Evolutionary conservation across 2,888 invertebrate species (phyloP), one percentile per base, ranked within the genome.

Genomic region (Ditylenchus weischeri): DNA sequence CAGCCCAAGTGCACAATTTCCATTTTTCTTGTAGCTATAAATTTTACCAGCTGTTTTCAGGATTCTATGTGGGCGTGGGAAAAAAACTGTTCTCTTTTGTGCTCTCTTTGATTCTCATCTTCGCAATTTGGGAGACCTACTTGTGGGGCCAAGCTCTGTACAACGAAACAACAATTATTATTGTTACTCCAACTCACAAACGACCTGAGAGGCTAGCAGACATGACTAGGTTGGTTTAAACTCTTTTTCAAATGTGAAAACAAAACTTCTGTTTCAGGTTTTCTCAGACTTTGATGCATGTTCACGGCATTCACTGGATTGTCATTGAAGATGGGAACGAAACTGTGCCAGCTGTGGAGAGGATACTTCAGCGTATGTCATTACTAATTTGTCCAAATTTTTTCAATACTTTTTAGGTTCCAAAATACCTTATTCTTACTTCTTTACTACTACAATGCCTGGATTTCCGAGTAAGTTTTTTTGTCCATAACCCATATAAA

Each of bases 141-240:
- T 29, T 47, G 15, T 74, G 74, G 74, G 67, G 68, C 21, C 18
- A 29, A 58, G 18, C 29, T 21, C 48, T 60, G 21, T 36, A 48
- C 23, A 60, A 59, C 36, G 36, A 57, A 15, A 65, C 70, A 47
- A 70, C 62, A 35, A 61, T 70, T 29, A 72, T 70, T 51, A 60
- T 71, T 38, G 78, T 79, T 49, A 79, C 78, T 19, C 78, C 79
- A 11, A 79, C 78, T 13, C 73, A 78, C 47, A 74, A 73, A 61
- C 57, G 79, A 21, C 72, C 74, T 11, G 77, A 78, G 65, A 67
- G 78, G 18, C 57, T 78, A n/a, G 79, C 78, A 15, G 78, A 78
- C 51, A 77, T 78, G 78, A 78, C 78, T 7, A 72, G 78, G 76
- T 75, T n/a, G 6, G 35, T 13, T 23, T 15, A 11, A 19, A 10